phyloP scores from a whole-genome alignment of 2,113 vertebrate genomes.

The Cariama cristata region DNA sequence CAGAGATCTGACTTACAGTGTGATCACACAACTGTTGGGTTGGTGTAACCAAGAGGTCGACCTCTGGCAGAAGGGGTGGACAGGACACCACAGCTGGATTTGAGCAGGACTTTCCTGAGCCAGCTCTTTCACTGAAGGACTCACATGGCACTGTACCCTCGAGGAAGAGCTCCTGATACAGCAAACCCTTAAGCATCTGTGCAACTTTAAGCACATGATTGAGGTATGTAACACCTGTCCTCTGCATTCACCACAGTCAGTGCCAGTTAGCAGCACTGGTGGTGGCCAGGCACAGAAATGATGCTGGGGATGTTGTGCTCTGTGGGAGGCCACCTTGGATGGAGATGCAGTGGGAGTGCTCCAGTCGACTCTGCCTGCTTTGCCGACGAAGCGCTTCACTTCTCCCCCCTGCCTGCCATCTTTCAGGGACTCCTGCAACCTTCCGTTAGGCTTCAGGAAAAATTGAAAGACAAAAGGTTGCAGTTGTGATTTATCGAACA shows the following conservation, averaged over 20 bases:
- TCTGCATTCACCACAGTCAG: neutral
- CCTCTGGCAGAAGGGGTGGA: neutral
- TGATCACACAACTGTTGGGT: neutral
- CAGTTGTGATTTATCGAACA: neutral
- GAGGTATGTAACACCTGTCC: neutral
- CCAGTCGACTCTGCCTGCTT: neutral
- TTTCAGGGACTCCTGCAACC: neutral
- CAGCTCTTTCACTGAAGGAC: neutral
- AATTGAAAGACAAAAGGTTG: neutral
- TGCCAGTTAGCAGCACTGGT: fast-evolving
- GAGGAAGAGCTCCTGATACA: neutral
- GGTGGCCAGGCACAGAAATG: neutral
- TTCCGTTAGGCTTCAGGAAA: neutral
- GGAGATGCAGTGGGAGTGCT: neutral
- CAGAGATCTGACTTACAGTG: neutral
- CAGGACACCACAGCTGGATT: fast-evolving
- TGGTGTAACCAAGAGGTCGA: neutral
- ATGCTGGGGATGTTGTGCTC: neutral
- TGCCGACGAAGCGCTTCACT: neutral
- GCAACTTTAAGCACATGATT: neutral
- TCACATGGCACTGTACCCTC: neutral
- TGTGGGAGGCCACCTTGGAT: neutral
- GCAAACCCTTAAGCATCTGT: neutral
- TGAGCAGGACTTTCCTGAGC: neutral
- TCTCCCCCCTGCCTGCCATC: neutral